Evolutionary conservation across 1,140 invertebrate genomes (phyloP).

Genomic region (Apis florea): DNA sequence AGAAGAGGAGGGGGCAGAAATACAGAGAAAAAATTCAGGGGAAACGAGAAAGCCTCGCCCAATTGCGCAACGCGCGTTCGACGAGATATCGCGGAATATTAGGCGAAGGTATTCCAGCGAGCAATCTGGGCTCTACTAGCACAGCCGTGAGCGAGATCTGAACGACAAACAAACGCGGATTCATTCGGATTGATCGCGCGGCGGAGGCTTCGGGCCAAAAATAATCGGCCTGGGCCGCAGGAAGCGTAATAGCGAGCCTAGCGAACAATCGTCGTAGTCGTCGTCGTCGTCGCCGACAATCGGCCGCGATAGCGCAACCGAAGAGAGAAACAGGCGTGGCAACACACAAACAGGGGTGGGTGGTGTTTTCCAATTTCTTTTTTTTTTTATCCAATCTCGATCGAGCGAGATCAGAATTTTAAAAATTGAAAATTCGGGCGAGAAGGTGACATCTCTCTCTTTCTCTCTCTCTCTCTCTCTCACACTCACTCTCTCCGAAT

Average conservation of each 20-base stretch:
- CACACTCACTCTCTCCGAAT: too few species aligned
- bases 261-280: constrained; percentile 23
- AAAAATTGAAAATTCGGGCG: too few species aligned
- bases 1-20: too few species aligned
- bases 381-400: too few species aligned
- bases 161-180: constrained; percentile 15
- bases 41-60: neutral
- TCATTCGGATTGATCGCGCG: neutral
- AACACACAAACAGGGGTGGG: neutral
- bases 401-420: too few species aligned
- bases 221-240: constrained; percentile 5
- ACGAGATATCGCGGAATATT: neutral
- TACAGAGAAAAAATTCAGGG: too few species aligned
- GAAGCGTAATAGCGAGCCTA: neutral
- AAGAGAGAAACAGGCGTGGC: neutral
- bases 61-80: neutral
- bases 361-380: too few species aligned
- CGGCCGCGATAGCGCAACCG: neutral
- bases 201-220: constrained; percentile 1
- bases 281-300: constrained; percentile 3
- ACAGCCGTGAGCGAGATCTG: neutral
- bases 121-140: neutral
- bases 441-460: neutral
- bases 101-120: constrained; percentile 12
- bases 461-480: too few species aligned